Evolutionary conservation across 92 coral and sea anemone genomes (phyloP), one percentile per base, ranked within the genome.

Genomic region (Muricea muricata): DNA sequence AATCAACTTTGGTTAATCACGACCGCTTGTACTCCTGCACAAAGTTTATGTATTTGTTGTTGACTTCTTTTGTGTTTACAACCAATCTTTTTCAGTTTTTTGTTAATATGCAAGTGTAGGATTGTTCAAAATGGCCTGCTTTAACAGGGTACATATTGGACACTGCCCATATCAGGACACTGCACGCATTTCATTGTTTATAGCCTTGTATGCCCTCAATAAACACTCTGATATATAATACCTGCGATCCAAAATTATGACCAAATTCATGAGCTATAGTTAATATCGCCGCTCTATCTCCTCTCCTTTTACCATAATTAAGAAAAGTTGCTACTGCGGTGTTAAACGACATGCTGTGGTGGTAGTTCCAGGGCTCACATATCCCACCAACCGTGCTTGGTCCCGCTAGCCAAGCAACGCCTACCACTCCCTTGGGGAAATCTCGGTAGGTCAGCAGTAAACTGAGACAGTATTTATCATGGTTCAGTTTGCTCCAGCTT

Each of bases 231-330:
- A n/a, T n/a, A n/a, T n/a, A n/a, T n/a, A n/a, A n/a, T n/a, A 96
- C 99, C 91, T 84, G 79, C 0, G 99, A 80, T 18, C 99, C 99
- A 75, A 96, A 96, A 87, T 84, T 85, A 86, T 96, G 99, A 25
- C 97, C 99, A 25, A 96, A 67, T 86, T 96, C 99, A 52, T 96
- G 99, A 0, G 89, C 63, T 5, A 89, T 82, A 1, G 98, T 96
- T 6, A 91, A 54, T 13, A 92, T 87, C 3, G 98, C 86, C 28
- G 80, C 91, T 57, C 82, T 90, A 42, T 94, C 85, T 1, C 93
- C 97, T 41, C 93, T 54, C 47, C 58, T 76, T 52, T 42, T 69
- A 20, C 93, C 97, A 45, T 70, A 67, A 71, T 96, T 93, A n/a
- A 65, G 61, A 34, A 93, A 85, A 12, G 91, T 90, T n/a, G 89